Base-by-base conservation (phyloP, 2,888 invertebrate species). In the Drosophila tripunctata region DNA sequence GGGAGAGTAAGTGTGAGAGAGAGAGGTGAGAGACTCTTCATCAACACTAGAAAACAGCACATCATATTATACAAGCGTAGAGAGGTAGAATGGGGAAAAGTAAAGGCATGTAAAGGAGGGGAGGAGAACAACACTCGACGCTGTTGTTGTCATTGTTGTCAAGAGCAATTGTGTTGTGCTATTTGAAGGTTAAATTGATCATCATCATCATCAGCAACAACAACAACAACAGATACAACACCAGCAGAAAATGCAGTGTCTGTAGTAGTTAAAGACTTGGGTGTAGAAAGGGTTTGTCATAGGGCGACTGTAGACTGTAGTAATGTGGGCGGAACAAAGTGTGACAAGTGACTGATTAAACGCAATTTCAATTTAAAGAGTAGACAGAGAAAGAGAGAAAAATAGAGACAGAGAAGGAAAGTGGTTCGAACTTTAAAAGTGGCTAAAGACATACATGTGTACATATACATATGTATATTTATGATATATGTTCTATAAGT, bases 161-260 rank as follows among this genome's bases (percentile, higher is more conserved):
- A 72, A 78, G 75, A 62, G 77, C 65, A 76, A 76, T 78, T 76
- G 68, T 77, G 62, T 58, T 51, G 63, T 48, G 63, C 62, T 61
- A 80, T 78, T 74, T 80, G 85, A 87, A 81, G 81, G 81, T 81
- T 87, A 78, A 81, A 81, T 84, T 87, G 75, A 87, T 81, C 73
- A 81, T 69, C 69, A 69, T 41, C 73, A 64, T 17, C 56, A 61
- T 5, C 58, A 55, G 3, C 57, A 52, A 19, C 44, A 58, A 4
- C 51, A 36, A 8, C 44, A 35, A 10, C 45, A 45, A 30, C 55
- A 36, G 6, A 7, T 10, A 30, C 48, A 27, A 21, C 27, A 30
- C 67, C 69, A 69, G 58, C 58, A 60, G 72, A 55, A 43, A 72
- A 55, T 75, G 75, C 75, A 72, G 36, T 35, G 51, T 44, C 50